Evolutionary conservation across 2,113 vertebrate species (phyloP), one percentile per base, ranked within the genome.

Genomic region (Cyprinodon variegatus): DNA sequence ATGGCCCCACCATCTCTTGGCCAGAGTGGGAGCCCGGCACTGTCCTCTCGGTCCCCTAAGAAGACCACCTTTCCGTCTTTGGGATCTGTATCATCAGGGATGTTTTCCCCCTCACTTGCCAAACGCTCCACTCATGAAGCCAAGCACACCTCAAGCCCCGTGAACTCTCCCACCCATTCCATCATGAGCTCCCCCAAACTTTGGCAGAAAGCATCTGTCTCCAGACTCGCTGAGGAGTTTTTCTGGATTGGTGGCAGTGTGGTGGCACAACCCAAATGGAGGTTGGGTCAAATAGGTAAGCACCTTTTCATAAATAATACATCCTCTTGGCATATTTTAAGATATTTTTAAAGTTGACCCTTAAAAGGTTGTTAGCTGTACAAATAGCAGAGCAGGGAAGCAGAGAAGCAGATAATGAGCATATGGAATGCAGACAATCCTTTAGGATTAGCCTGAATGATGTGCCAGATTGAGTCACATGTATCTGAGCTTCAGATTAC

Each of bases 221-320:
- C 95, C 17, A 93, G 93, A 39, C 92, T 97, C 36, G 96, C 95
- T 0, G 96, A 97, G 88, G 96, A 95, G 63, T 95, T 97, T 79
- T 96, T 98, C 89, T 97, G 97, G 96, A 95, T 96, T n/a, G 94
- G 96, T 1, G 95, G 96, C 46, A 97, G 95, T 10, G 90, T 97
- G 63, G 95, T 95, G 0, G 91, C 96, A 46, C 94, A 95, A 14
- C 95, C 96, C 0, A 89, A 85, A 61, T 96, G 96, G 96, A 96
- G 94, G 90, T 88, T 96, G 4, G 95, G 95, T 13, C 95, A 94
- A 61, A 89, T 96, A 79, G 96, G 97, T 97, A 95, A 96, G 95
- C 65, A 11, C 66, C 65, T 17, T 11, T 17, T 41, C 13, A 46
- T 41, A 14, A 45, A 14, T 13, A 22, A 46, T 5, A 48, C 22